Evolutionary conservation across 2,888 invertebrate genomes (phyloP).

Genomic region (Eilema griseolum): DNA sequence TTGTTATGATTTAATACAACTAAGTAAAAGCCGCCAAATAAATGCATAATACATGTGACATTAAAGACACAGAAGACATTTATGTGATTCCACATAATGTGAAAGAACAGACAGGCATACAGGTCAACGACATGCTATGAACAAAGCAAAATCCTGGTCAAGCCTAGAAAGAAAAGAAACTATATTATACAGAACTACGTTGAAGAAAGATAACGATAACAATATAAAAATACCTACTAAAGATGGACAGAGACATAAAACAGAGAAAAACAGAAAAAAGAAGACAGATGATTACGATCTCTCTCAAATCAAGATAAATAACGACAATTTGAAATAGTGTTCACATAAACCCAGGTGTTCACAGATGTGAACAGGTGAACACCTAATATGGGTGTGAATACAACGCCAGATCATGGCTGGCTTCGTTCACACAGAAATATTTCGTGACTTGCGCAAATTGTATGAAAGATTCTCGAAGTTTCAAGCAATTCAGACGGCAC

Average conservation of each 20-base stretch:
- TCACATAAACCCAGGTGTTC: slow-evolving; percentile 29
- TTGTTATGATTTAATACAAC: slow-evolving; percentile 1
- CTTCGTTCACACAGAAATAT: slow-evolving; percentile 29
- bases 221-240: neutral
- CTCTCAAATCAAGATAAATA: slow-evolving; percentile 5
- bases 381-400: slow-evolving; percentile 43
- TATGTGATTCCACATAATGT: neutral
- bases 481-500: slow-evolving; percentile 10
- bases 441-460: slow-evolving; percentile 40
- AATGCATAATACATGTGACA: slow-evolving; percentile 7
- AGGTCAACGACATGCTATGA: neutral
- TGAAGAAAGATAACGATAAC: neutral
- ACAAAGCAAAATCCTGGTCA: neutral
- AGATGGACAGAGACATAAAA: no score
- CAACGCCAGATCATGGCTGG: slow-evolving; percentile 38
- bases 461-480: slow-evolving; percentile 33
- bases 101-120: neutral
- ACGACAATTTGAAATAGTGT: neutral
- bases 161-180: neutral
- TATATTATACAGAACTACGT: neutral
- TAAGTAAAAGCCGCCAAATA: neutral
- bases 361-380: slow-evolving; percentile 45
- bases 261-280: neutral
- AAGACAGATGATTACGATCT: neutral
- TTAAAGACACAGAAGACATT: neutral